These are phyloP conservation scores for Colletes collaris DNA, from an alignment of 2,888 invertebrate genomes.

Conservation along the genomic window DNA sequence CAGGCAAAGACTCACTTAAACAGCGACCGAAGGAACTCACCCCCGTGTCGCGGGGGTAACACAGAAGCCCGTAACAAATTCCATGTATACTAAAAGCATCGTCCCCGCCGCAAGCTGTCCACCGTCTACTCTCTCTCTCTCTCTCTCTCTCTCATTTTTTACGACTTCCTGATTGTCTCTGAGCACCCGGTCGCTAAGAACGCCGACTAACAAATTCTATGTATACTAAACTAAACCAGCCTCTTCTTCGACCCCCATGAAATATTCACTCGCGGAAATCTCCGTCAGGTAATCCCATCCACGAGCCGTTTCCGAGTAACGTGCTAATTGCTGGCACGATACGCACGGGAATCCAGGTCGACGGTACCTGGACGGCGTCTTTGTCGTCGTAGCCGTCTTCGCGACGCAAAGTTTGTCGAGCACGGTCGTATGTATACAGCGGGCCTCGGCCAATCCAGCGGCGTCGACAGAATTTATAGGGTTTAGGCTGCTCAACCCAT, in stretches of 20 bases:
- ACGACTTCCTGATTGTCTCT: too few relatives aligned
- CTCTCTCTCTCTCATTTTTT: too few relatives aligned
- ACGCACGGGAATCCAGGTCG: slow-evolving; percentile 61
- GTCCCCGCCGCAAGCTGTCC: too few relatives aligned
- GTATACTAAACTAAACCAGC: slow-evolving; percentile 18
- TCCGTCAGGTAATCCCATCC: slow-evolving; percentile 29
- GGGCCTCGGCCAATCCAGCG: slow-evolving; percentile 52
- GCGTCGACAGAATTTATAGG: slow-evolving; percentile 69
- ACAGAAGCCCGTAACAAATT: too few relatives aligned
- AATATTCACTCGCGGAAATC: slow-evolving; percentile 24
- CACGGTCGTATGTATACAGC: slow-evolving; percentile 46
- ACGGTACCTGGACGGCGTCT: slow-evolving; percentile 1
- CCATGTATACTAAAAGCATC: too few relatives aligned
- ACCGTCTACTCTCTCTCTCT: too few relatives aligned
- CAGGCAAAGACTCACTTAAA: too few relatives aligned
- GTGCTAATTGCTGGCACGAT: slow-evolving; percentile 58
- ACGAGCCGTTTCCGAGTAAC: slow-evolving; percentile 28
- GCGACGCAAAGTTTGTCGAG: slow-evolving; percentile 61
- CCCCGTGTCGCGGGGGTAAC: too few relatives aligned
- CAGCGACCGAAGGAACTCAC: too few relatives aligned
- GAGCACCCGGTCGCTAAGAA: too few relatives aligned
- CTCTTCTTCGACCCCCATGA: not conserved
- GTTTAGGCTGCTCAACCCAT: slow-evolving; percentile 69
- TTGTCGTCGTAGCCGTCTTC: slow-evolving; percentile 32
- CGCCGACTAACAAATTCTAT: slow-evolving; percentile 19